These are phyloP conservation scores for Argopecten irradians DNA, from an alignment of 1,140 invertebrate species.

Conservation along the genomic window DNA sequence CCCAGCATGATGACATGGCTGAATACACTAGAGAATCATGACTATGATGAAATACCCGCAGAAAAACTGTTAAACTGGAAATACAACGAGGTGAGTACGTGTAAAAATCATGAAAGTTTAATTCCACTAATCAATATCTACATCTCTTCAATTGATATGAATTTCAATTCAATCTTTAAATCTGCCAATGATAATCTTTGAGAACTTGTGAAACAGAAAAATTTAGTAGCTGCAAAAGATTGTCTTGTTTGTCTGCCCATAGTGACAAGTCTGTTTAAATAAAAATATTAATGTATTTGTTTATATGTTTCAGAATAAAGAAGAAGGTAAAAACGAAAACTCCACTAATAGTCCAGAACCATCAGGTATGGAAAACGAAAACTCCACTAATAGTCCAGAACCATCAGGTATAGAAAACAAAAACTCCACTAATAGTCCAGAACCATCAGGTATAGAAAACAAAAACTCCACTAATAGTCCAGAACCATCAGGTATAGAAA, in stretches of 20 bases:
- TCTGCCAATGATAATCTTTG: too few species aligned
- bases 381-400: too few species aligned
- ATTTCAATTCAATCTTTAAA: too few species aligned
- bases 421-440: too few species aligned
- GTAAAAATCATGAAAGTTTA: too few species aligned
- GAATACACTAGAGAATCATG: not conserved
- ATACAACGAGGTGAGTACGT: slow-evolving; percentile 3
- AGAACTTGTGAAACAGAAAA: too few species aligned
- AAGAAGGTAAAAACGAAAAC: not conserved
- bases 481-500: not conserved
- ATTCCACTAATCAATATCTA: too few species aligned
- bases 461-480: too few species aligned
- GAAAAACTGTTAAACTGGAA: slow-evolving; percentile 12
- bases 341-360: not conserved
- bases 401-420: not conserved
- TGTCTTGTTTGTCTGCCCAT: too few species aligned
- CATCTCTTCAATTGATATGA: too few species aligned
- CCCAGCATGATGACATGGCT: not conserved
- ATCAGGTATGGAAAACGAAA: not conserved
- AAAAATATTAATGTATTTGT: not conserved
- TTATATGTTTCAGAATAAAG: not conserved
- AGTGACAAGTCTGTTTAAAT: not conserved
- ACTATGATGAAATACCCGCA: not conserved
- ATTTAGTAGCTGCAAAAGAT: too few species aligned
- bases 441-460: not conserved